A percentile compares a stretch with the other conserved stretches of the same genome.
Evolutionary conservation across 2,113 vertebrate species (phyloP).

Genomic region (Microcebus griseorufus): DNA sequence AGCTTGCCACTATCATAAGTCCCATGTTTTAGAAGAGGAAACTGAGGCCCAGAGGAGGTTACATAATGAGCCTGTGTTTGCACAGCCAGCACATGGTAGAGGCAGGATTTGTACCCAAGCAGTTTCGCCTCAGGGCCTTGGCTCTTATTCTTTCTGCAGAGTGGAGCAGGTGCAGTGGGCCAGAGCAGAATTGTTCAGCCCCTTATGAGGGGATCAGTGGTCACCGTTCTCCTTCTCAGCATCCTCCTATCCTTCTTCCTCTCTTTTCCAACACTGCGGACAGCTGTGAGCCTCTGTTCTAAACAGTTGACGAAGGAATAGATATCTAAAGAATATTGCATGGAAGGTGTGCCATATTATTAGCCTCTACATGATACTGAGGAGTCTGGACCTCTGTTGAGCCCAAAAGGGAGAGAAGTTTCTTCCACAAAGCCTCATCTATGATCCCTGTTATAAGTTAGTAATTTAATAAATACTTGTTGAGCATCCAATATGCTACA

Average conservation of each 20-base stretch:
- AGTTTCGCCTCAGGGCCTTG: neutral
- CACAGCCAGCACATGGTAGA: neutral
- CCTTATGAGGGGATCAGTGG: neutral
- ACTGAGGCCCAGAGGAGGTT: neutral
- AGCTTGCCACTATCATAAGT: neutral
- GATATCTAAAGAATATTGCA: neutral
- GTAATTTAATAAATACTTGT: neutral
- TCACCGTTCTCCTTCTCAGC: neutral
- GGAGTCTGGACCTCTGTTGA: neutral
- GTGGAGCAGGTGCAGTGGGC: neutral
- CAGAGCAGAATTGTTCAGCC: neutral
- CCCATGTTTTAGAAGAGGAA: neutral
- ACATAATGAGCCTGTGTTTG: neutral
- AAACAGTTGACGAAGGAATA: neutral
- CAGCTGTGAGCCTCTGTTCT: neutral
- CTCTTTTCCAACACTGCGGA: neutral
- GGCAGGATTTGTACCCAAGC: neutral
- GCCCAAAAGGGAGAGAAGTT: neutral
- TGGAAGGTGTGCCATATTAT: neutral
- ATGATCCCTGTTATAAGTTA: neutral
- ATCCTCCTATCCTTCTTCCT: neutral
- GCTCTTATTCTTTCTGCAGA: neutral
- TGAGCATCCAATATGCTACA: neutral
- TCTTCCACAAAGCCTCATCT: neutral
- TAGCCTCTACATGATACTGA: neutral